A percentile compares a stretch with the other conserved stretches of the same genome.
Evolutionary conservation across 2,797 vertebrate species (phyloP).

Genomic region (Hozukius guyotensis): DNA sequence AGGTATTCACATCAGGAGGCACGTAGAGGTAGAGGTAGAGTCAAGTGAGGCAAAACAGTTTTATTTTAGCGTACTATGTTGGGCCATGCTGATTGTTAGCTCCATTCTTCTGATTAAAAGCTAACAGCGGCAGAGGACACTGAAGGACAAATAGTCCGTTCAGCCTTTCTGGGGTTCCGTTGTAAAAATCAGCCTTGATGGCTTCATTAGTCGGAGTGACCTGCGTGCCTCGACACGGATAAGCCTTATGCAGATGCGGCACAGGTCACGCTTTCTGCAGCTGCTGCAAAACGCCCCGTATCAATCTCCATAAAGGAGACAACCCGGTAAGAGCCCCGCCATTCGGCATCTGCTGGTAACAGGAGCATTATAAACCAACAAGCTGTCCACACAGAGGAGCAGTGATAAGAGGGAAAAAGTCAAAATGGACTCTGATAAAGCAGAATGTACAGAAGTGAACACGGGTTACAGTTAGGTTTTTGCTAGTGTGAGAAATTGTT

Average conservation of each 20-base stretch:
- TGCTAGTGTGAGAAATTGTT: not conserved
- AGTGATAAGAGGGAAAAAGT: not conserved
- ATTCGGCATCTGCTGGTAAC: constrained; percentile 29
- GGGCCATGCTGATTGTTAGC: not conserved
- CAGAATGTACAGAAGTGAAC: too few species aligned
- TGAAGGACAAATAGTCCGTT: constrained; percentile 15
- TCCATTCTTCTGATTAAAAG: not conserved
- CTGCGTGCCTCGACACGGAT: constrained; percentile 31
- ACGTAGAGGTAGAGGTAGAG: too few species aligned
- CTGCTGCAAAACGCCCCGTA: constrained; percentile 51
- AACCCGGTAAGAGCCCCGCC: not conserved
- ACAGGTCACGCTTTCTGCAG: constrained; percentile 59
- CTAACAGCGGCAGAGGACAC: constrained; percentile 10
- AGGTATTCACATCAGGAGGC: not conserved
- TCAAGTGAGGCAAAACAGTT: not conserved
- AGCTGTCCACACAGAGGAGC: constrained; percentile 9
- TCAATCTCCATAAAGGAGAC: constrained; percentile 65
- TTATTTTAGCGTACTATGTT: not conserved
- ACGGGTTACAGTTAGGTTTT: not conserved
- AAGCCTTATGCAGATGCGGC: constrained; percentile 42
- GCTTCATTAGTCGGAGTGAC: constrained; percentile 57
- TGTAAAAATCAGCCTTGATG: constrained; percentile 14
- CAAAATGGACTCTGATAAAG: not conserved
- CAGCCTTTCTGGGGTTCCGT: not conserved
- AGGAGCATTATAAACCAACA: not conserved